These are phyloP conservation scores for Chloromyia formosa DNA, from an alignment of 2,888 invertebrate species.

Conservation along the genomic window DNA sequence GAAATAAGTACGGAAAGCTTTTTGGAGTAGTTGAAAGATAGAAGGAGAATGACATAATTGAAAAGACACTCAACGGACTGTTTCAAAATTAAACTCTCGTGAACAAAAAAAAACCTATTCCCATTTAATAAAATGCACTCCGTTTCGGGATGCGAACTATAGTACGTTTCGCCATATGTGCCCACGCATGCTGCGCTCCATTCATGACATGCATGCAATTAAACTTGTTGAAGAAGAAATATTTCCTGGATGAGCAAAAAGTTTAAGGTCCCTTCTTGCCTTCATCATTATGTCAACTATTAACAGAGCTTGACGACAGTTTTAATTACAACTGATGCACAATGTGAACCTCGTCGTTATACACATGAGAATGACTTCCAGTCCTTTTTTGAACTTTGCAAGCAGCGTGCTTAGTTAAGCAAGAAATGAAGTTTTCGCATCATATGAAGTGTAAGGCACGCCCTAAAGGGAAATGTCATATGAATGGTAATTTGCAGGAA, in stretches of 20 bases:
- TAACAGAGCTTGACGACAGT: not conserved
- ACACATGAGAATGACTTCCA: not conserved
- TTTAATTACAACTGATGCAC: constrained; percentile 8
- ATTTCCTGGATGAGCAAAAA: not conserved
- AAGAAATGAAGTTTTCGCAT: constrained; percentile 24
- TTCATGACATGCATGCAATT: not conserved
- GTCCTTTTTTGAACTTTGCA: not conserved
- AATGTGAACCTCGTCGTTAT: not conserved
- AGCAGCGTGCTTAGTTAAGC: not conserved
- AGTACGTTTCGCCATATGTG: too few relatives aligned
- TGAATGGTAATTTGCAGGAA: too few relatives aligned
- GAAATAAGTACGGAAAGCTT: too few relatives aligned
- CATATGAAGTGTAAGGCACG: not conserved
- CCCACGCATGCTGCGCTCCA: too few relatives aligned
- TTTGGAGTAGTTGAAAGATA: too few relatives aligned
- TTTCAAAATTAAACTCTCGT: too few relatives aligned
- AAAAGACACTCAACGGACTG: not conserved
- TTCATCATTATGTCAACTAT: constrained; percentile 13
- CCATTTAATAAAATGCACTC: too few relatives aligned
- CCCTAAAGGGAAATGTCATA: too few relatives aligned
- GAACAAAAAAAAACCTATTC: too few relatives aligned
- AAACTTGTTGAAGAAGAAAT: not conserved
- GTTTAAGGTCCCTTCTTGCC: not conserved
- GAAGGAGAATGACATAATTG: not conserved
- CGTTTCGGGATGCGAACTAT: too few relatives aligned